phyloP scores from a whole-genome alignment of 2,113 vertebrate genomes.

The Calidris pugnax region DNA sequence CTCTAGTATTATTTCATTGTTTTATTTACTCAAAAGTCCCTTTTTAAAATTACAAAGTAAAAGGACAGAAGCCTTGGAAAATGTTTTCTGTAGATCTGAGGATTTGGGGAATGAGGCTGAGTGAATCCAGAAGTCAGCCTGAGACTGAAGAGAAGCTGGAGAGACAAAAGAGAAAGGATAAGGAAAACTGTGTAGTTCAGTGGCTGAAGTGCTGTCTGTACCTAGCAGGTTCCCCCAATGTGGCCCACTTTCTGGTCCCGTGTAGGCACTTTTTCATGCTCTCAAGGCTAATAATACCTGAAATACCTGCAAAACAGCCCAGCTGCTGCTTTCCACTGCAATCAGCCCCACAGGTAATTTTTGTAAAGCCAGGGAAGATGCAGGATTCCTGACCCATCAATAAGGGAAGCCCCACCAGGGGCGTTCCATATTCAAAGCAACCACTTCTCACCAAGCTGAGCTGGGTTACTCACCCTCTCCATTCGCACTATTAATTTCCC shows the following conservation, averaged over 20 bases:
- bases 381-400: neutral
- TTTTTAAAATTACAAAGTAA: neutral
- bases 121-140: neutral
- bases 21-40: neutral
- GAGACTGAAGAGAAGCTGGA: neutral
- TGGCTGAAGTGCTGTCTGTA: neutral
- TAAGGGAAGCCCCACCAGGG: neutral
- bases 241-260: rapidly evolving
- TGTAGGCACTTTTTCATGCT: neutral
- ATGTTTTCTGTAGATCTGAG: neutral
- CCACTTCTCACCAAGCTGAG: neutral
- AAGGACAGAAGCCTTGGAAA: neutral
- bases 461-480: neutral
- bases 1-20: neutral
- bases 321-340: neutral
- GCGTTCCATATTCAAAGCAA: neutral
- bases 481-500: neutral
- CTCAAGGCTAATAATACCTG: neutral
- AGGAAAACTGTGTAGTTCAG: neutral
- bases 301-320: neutral
- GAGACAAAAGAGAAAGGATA: neutral
- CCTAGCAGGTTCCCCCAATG: rapidly evolving
- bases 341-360: neutral
- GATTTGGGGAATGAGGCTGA: neutral
- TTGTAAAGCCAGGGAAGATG: neutral